A percentile compares a stretch with the other conserved stretches of the same genome.
Evolutionary conservation across 2,113 vertebrate species (phyloP).

Genomic region (Microcebus griseorufus): DNA sequence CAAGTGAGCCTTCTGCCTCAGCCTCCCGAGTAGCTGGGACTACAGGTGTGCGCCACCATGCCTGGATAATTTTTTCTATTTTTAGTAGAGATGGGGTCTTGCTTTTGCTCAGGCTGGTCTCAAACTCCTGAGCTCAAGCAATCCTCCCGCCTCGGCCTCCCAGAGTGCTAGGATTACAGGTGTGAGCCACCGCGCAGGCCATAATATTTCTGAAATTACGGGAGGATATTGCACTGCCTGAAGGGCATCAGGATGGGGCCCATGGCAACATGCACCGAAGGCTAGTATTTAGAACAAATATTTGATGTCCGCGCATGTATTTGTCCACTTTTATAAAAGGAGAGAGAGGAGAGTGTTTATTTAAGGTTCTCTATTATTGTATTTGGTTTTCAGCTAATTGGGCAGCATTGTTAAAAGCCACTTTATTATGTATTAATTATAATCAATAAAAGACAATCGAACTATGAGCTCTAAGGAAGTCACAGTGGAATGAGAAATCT

Average conservation of each 20-base stretch:
- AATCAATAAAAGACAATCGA: background rate
- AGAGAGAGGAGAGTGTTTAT: background rate
- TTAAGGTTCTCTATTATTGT: background rate
- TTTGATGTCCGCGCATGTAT: background rate
- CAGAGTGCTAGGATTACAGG: no score
- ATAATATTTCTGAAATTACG: background rate
- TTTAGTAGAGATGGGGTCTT: no score
- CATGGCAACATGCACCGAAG: background rate
- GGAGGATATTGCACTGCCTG: no score
- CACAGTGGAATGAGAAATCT: background rate
- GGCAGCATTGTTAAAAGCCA: background rate
- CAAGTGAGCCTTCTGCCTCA: no score
- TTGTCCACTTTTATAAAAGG: background rate
- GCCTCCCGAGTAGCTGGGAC: no score
- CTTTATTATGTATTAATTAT: background rate
- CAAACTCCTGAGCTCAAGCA: no score
- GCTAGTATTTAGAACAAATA: background rate
- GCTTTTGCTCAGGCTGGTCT: no score
- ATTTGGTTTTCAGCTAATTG: background rate
- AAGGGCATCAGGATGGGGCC: background rate
- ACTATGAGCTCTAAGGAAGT: background rate
- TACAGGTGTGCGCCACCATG: no score
- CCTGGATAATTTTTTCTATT: no score
- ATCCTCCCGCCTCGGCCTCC: no score
- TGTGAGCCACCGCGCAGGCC: no score